Percentiles rank a stretch among this genome's conserved stretches.
Conservation (phyloP, 2,797 vertebrate species). For the Molothrus aeneus region DNA sequence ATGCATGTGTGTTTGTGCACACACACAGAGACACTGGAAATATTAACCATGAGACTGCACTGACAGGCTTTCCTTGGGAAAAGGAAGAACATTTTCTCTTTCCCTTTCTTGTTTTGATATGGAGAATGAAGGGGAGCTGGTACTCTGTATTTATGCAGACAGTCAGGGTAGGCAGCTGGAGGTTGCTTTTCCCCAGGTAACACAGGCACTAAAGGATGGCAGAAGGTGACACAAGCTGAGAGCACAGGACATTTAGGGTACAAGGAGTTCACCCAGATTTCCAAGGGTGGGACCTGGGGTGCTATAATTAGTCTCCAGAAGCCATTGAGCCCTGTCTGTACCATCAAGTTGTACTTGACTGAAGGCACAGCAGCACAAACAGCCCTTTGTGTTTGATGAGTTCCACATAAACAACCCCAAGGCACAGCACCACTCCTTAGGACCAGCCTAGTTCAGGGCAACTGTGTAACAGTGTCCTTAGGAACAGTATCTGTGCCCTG, state of each 20-base stretch:
- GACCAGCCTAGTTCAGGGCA: neutral
- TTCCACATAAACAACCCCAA: neutral
- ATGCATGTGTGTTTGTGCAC: neutral
- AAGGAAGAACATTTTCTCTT: neutral
- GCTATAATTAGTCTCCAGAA: slow-evolving; percentile 29
- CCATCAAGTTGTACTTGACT: neutral
- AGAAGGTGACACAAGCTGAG: neutral
- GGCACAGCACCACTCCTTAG: neutral
- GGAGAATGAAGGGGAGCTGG: fast-evolving
- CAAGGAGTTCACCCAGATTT: neutral
- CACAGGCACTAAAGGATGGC: neutral
- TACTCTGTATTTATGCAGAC: neutral
- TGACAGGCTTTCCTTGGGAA: neutral
- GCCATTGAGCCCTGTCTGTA: neutral
- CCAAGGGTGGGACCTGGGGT: neutral
- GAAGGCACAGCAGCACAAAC: neutral
- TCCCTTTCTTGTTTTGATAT: neutral
- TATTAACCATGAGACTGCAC: neutral
- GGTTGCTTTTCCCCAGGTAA: neutral
- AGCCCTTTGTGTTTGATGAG: neutral
- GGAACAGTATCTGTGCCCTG: neutral
- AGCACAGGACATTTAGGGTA: neutral
- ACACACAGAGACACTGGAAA: neutral
- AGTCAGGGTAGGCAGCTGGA: neutral
- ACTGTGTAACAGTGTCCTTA: neutral